Percentiles rank a stretch among this genome's conserved stretches.
These are phyloP conservation scores for Caenorhabditis tropicalis DNA, from an alignment of 1,140 invertebrate species.

Conservation along the genomic window DNA sequence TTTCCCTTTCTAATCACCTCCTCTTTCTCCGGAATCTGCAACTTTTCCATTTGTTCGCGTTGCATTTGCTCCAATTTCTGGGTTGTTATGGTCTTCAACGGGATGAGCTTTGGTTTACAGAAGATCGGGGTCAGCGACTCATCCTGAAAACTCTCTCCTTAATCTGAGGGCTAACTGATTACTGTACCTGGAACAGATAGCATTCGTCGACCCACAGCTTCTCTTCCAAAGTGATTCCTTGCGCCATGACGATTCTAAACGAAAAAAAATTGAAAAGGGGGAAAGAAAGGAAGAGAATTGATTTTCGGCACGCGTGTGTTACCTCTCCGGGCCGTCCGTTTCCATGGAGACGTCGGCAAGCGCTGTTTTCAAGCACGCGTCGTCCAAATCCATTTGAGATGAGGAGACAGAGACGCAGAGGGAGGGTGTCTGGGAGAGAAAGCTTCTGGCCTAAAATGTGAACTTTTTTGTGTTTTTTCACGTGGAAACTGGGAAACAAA, in stretches of 20 bases:
- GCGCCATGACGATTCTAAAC: background rate
- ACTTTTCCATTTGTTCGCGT: constrained; percentile 11
- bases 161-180: background rate
- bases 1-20: background rate
- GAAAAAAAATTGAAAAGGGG: background rate
- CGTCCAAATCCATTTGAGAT: too few species aligned
- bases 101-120: constrained; percentile 54
- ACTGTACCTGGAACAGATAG: constrained; percentile 1
- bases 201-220: constrained; percentile 13
- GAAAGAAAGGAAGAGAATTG: background rate
- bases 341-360: too few species aligned
- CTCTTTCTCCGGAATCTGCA: background rate
- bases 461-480: too few species aligned
- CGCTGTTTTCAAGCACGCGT: too few species aligned
- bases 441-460: too few species aligned
- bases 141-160: constrained; percentile 12
- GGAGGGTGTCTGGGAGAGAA: too few species aligned
- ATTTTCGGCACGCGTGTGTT: background rate
- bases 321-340: background rate
- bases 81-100: constrained; percentile 50
- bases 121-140: constrained; percentile 49
- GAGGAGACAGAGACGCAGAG: too few species aligned
- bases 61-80: constrained; percentile 55
- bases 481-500: too few species aligned
- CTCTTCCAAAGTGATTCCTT: background rate